phyloP scores from a whole-genome alignment of 2,888 invertebrate genomes.

The Papilio elwesi region DNA sequence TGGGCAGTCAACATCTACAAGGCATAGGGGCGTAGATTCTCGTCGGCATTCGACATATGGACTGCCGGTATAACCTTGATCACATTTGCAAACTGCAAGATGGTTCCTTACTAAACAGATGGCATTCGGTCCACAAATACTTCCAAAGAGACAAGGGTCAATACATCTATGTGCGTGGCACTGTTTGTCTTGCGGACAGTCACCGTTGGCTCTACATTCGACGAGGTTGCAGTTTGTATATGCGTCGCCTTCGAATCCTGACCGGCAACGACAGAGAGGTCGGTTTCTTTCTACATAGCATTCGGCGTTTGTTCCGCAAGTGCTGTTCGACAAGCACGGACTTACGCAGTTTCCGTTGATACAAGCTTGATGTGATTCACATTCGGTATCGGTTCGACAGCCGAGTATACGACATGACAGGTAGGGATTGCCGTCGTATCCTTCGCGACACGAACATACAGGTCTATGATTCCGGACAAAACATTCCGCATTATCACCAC shows the following conservation, averaged over 20 bases:
- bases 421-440: conserved; percentile 94
- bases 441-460: conserved; percentile 92
- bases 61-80: conserved; percentile 89
- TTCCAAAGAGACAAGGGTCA: conserved; percentile 91
- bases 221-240: conserved; percentile 89
- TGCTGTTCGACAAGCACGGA: conserved; percentile 91
- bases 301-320: conserved; percentile 92
- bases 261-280: conserved; percentile 91
- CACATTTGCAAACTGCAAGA: conserved; percentile 93
- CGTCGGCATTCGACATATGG: conserved; percentile 91
- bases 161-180: conserved; percentile 94
- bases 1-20: conserved; percentile 92
- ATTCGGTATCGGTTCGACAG: conserved; percentile 92
- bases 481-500: conserved; percentile 93
- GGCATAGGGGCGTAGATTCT: conserved; percentile 90
- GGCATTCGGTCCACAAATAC: conserved; percentile 90
- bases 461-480: conserved; percentile 92
- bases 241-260: conserved; percentile 92
- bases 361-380: conserved; percentile 92
- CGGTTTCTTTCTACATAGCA: conserved; percentile 89
- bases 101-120: conserved; percentile 93
- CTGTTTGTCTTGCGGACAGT: conserved; percentile 93
- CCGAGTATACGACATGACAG: conserved; percentile 91
- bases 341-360: conserved; percentile 93
- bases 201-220: conserved; percentile 93